These are phyloP conservation scores for Dromiciops gliroides DNA, from an alignment of 2,113 vertebrate species.

Conservation along the genomic window DNA sequence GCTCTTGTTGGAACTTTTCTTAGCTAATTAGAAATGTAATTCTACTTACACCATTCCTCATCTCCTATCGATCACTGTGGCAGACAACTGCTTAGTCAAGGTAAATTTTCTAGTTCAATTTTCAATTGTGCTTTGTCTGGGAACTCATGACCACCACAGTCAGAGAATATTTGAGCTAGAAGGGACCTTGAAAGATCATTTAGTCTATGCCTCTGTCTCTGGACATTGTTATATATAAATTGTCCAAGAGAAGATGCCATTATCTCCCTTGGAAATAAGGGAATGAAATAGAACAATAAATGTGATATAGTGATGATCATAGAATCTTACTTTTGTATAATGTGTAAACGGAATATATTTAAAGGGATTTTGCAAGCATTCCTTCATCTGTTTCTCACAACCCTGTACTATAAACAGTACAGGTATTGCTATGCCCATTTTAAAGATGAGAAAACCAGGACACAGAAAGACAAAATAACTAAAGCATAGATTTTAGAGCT, in stretches of 20 bases:
- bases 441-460: constrained; percentile 13
- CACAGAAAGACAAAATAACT: background rate
- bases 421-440: background rate
- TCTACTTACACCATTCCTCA: background rate
- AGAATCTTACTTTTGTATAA: background rate
- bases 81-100: background rate
- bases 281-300: background rate
- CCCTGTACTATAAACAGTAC: background rate
- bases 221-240: background rate
- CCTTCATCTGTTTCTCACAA: background rate
- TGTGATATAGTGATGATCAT: background rate
- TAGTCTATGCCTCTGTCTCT: background rate
- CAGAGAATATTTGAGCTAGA: background rate
- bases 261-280: background rate
- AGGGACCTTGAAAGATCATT: background rate
- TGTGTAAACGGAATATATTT: background rate
- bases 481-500: background rate
- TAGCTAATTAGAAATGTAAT: background rate
- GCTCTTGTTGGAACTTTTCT: background rate
- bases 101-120: constrained; percentile 8
- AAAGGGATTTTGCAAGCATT: background rate
- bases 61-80: background rate
- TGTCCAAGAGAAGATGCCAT: background rate
- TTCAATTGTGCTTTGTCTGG: constrained; percentile 1
- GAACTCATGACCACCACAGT: constrained; percentile 10